Evolutionary conservation across 1,140 invertebrate genomes (phyloP), one percentile per base, ranked within the genome.

Genomic region (Zaprionus kolodkinae): DNA sequence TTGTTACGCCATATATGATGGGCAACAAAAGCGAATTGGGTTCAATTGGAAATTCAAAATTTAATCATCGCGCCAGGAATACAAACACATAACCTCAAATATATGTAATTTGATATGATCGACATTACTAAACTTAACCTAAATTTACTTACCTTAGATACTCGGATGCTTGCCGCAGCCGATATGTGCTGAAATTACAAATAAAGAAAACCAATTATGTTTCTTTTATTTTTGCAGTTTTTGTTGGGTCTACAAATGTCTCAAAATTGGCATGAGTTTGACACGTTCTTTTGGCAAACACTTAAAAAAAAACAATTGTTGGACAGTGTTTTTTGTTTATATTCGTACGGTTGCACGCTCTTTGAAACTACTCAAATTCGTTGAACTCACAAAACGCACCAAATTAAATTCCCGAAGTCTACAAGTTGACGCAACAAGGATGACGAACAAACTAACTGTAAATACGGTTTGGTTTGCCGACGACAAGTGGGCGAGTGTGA

Each of bases 361-460:
- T 61, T 69, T 30, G 59, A 70, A 74, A 60, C 55, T 17, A 55
- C 65, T 48, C 12, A 61, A 70, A 57, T 63, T 74, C 72, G 72
- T 74, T 70, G 52, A 63, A 57, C 25, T 70, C 60, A 66, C 21
- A 30, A 21, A 40, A 57, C n/a, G 33, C 48, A 74, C n/a, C 38
- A 38, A 61, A 62, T 12, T 17, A 6, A 12, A 25, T 15, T 56
- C 11, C 38, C 9, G 40, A 30, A 21, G n/a, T 17, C 10, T 30
- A 11, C 57, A 45, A 35, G 21, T 52, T 65, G 50, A 72, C 73
- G 69, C 69, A 62, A 45, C 45, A 15, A 76, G 38, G 38, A 66
- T 60, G 48, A 66, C 62, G 35, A 76, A 38, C 48, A 40, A 65
- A 76, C 73, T 76, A 76, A 76, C 62, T 56, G 69, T 72, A 60